Conservation (phyloP, 1,140 invertebrate species). For the Heliothis virescens region DNA sequence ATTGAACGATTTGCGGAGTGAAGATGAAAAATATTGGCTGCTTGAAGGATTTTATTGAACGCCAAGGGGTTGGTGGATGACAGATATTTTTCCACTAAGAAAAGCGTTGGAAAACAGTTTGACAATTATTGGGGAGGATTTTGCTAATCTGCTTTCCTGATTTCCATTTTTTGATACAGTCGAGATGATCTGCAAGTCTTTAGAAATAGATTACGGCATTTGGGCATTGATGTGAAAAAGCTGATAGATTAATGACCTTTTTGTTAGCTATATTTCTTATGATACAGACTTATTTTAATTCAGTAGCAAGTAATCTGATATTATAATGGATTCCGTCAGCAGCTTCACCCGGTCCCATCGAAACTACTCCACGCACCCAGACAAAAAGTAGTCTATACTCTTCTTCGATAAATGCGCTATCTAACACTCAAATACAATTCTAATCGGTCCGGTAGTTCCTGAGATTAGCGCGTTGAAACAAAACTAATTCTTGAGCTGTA, state of each 20-base stretch:
- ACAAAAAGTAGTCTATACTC: too few relatives aligned
- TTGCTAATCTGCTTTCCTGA: not conserved
- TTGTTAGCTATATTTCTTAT: too few relatives aligned
- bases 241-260: not conserved
- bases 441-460: too few relatives aligned
- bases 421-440: too few relatives aligned
- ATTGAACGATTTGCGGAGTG: conserved; percentile 28
- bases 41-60: conserved; percentile 7
- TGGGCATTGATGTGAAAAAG: not conserved
- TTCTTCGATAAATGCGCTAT: too few relatives aligned
- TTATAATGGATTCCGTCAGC: too few relatives aligned
- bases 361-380: too few relatives aligned
- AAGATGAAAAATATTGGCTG: conserved; percentile 29
- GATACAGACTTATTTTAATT: too few relatives aligned
- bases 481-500: too few relatives aligned
- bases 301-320: too few relatives aligned
- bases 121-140: not conserved
- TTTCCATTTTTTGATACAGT: not conserved
- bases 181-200: not conserved
- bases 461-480: too few relatives aligned
- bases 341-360: too few relatives aligned
- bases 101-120: not conserved
- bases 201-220: not conserved
- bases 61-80: not conserved
- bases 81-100: not conserved